A percentile compares a stretch with the other conserved stretches of the same genome.
These are phyloP conservation scores for Thamnophis sirtalis DNA, from an alignment of 2,113 vertebrate species.

Conservation along the genomic window DNA sequence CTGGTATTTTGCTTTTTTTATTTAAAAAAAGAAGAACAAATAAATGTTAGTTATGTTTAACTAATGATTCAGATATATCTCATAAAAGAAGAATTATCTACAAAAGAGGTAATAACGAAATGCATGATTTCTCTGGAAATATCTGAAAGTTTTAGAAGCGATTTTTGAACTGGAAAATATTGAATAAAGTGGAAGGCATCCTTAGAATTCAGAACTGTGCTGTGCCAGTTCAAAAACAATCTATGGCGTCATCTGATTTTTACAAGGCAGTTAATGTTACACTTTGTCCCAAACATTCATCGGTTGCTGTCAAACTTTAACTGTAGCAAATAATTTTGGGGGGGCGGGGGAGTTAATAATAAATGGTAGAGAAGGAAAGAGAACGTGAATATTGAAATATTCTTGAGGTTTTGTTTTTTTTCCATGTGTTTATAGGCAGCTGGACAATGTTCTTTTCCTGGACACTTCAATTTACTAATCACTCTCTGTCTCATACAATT, in stretches of 20 bases:
- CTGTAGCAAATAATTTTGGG: background rate
- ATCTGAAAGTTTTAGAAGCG: background rate
- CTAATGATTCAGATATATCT: background rate
- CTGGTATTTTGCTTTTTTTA: background rate
- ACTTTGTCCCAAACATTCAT: background rate
- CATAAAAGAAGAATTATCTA: background rate
- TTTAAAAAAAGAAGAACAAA: background rate
- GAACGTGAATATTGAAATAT: background rate
- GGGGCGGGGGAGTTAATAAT: background rate
- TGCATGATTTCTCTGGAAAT: background rate
- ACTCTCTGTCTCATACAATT: background rate
- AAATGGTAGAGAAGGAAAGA: background rate
- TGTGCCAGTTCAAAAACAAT: background rate
- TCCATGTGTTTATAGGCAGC: background rate
- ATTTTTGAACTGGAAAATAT: constrained; percentile 13
- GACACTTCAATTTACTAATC: background rate
- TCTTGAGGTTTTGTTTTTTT: background rate
- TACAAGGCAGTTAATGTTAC: constrained; percentile 17
- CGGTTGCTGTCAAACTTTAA: constrained; percentile 2
- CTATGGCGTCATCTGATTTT: constrained; percentile 16
- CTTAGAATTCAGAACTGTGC: background rate
- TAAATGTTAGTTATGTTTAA: background rate
- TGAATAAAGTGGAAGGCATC: constrained; percentile 20
- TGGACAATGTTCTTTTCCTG: background rate
- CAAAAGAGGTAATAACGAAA: background rate